Evolutionary conservation across 1,140 invertebrate genomes (phyloP).

Genomic region (Ptiloglossa arizonensis): DNA sequence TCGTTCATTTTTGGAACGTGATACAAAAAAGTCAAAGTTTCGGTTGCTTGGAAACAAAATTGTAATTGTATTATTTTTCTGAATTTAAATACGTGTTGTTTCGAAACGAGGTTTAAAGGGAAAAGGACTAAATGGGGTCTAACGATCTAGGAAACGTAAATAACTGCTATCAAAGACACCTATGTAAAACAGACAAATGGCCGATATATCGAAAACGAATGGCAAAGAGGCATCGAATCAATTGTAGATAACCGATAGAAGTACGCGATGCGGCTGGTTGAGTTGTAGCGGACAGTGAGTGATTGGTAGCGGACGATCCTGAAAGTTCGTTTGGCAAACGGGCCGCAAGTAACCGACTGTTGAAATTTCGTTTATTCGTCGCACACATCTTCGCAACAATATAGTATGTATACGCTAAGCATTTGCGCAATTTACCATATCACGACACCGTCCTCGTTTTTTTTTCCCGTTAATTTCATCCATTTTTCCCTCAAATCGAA

Average conservation of each 20-base stretch:
- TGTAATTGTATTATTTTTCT: too few species aligned
- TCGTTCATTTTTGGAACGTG: too few species aligned
- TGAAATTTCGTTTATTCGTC: constrained; percentile 56
- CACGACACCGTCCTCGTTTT: not conserved
- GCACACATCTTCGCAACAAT: constrained; percentile 8
- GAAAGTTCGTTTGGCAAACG: constrained; percentile 47
- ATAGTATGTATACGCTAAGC: not conserved
- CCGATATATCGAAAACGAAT: constrained; percentile 60
- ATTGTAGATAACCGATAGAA: constrained; percentile 63
- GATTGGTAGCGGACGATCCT: constrained; percentile 59
- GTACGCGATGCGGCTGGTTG: constrained; percentile 64
- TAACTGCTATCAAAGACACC: constrained; percentile 40
- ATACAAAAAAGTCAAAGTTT: too few species aligned
- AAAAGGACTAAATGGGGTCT: not conserved
- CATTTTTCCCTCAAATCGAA: not conserved
- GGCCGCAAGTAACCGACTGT: constrained; percentile 38
- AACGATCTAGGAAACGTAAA: constrained; percentile 21
- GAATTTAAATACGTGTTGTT: not conserved
- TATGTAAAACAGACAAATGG: constrained; percentile 27
- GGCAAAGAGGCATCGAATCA: constrained; percentile 60
- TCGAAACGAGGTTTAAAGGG: too few species aligned
- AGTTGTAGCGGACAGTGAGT: constrained; percentile 67
- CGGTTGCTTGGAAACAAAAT: too few species aligned
- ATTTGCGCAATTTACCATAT: constrained; percentile 27
- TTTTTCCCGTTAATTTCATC: not conserved